phyloP scores from a whole-genome alignment of 2,888 invertebrate species.

The Dorcus parallelipipedus region DNA sequence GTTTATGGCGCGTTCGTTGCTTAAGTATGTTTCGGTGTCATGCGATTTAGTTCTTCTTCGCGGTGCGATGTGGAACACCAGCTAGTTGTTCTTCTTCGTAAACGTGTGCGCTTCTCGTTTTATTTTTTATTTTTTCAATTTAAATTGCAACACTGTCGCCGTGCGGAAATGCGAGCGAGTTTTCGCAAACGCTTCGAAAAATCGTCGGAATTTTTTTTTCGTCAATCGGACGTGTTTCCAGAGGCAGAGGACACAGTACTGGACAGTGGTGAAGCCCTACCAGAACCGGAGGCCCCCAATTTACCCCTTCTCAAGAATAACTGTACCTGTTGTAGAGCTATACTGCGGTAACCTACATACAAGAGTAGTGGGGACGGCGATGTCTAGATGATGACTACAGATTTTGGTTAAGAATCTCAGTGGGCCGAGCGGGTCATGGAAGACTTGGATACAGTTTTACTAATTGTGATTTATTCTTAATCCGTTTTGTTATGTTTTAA shows the following conservation, averaged over 20 bases:
- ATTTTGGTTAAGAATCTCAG: constrained; percentile 30
- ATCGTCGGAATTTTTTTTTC: constrained; percentile 20
- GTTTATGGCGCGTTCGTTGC: background rate
- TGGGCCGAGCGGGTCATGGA: constrained; percentile 16
- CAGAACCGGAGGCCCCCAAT: constrained; percentile 31
- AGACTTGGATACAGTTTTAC: constrained; percentile 2
- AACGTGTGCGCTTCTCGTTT: background rate
- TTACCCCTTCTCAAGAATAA: constrained; percentile 41
- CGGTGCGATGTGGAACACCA: constrained; percentile 15
- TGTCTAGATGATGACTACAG: constrained; percentile 40
- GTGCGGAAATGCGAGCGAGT: background rate
- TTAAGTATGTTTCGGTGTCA: constrained; percentile 43
- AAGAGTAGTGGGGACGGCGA: constrained; percentile 34
- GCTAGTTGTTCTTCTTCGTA: background rate
- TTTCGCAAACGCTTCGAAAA: background rate
- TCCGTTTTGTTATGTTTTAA: background rate
- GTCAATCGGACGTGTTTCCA: constrained; percentile 33
- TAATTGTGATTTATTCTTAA: background rate
- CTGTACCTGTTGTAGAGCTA: constrained; percentile 50
- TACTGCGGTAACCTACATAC: constrained; percentile 47
- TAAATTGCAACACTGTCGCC: no score
- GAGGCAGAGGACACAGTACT: constrained; percentile 41
- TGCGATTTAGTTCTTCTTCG: constrained; percentile 20
- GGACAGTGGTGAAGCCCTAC: constrained; percentile 43
- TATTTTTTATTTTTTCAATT: background rate